A percentile compares a stretch with the other conserved stretches of the same genome.
These are phyloP conservation scores for Tylochromis polylepis DNA, from an alignment of 2,113 vertebrate species.

Conservation along the genomic window DNA sequence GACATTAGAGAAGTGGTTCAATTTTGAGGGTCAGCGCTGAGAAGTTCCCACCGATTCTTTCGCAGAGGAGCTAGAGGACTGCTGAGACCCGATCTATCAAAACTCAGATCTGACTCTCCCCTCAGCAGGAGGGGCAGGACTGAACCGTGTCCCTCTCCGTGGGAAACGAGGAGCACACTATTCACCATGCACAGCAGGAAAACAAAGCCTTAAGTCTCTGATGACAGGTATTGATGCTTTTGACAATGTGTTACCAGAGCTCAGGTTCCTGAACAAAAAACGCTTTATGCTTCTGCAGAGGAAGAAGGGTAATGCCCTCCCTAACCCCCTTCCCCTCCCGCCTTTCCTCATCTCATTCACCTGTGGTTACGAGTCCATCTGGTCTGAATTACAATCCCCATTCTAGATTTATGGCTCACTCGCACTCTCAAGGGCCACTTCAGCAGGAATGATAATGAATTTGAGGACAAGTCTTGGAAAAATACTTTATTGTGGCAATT, in stretches of 20 bases:
- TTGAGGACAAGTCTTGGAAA: conserved; percentile 65
- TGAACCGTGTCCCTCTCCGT: not conserved
- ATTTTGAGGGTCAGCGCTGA: not conserved
- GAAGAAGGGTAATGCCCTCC: not conserved
- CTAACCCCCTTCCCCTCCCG: not conserved
- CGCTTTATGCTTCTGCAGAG: conserved; percentile 28
- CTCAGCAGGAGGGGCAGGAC: not conserved
- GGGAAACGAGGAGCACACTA: conserved; percentile 12
- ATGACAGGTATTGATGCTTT: conserved; percentile 43
- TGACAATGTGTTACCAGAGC: conserved; percentile 15
- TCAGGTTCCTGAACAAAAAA: conserved; percentile 47
- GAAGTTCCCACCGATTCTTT: conserved; percentile 32
- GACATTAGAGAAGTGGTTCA: not conserved
- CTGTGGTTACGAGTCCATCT: conserved; percentile 77
- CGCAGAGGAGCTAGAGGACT: not conserved
- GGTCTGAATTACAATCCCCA: conserved; percentile 67
- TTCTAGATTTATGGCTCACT: conserved; percentile 66
- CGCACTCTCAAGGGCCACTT: conserved; percentile 47
- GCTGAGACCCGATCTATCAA: conserved; percentile 5
- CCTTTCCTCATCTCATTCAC: conserved; percentile 56
- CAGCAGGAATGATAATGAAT: conserved; percentile 73
- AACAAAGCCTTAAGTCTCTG: conserved; percentile 22
- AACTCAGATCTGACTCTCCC: not conserved
- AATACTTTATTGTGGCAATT: conserved; percentile 68
- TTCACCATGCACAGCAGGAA: conserved; percentile 12